Percentiles rank a stretch among this genome's conserved stretches.
phyloP scores from a whole-genome alignment of 2,113 vertebrate species.

The Pollachius pollachius region DNA sequence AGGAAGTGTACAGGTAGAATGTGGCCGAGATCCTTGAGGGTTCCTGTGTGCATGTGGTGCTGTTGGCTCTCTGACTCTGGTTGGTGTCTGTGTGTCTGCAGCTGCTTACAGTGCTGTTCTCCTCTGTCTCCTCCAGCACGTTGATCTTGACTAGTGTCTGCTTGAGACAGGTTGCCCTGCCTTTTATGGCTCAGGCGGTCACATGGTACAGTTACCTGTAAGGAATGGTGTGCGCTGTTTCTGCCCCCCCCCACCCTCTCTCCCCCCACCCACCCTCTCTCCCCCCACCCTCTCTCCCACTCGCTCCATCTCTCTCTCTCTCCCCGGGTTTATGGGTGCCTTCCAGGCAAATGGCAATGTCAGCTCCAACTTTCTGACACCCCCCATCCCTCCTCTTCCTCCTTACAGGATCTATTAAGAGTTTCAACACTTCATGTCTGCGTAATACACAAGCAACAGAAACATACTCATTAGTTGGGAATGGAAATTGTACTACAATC shows the following conservation, averaged over 20 bases:
- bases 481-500: slow-evolving; percentile 9
- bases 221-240: slow-evolving; percentile 49
- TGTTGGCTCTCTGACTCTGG: too few relatives aligned
- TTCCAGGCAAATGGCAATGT: slow-evolving; percentile 68
- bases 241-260: background rate
- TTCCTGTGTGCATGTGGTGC: slow-evolving; percentile 30
- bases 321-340: slow-evolving; percentile 60
- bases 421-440: slow-evolving; percentile 43
- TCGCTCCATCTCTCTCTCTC: slow-evolving; percentile 36
- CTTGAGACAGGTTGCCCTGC: slow-evolving; percentile 62
- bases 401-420: slow-evolving; percentile 40
- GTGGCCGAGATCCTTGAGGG: too few relatives aligned
- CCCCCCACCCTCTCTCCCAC: background rate
- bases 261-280: too few relatives aligned
- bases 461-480: slow-evolving; percentile 33
- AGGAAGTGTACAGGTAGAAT: too few relatives aligned
- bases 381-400: slow-evolving; percentile 63
- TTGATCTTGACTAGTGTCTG: slow-evolving; percentile 64
- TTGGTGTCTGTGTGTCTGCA: slow-evolving; percentile 24
- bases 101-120: slow-evolving; percentile 54
- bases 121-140: slow-evolving; percentile 45
- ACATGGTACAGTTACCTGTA: slow-evolving; percentile 70
- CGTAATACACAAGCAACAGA: slow-evolving; percentile 29
- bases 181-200: slow-evolving; percentile 67
- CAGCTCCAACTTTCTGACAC: slow-evolving; percentile 53